These are phyloP conservation scores for Acyrthosiphon pisum DNA, from an alignment of 1,140 invertebrate genomes.

Conservation along the genomic window DNA sequence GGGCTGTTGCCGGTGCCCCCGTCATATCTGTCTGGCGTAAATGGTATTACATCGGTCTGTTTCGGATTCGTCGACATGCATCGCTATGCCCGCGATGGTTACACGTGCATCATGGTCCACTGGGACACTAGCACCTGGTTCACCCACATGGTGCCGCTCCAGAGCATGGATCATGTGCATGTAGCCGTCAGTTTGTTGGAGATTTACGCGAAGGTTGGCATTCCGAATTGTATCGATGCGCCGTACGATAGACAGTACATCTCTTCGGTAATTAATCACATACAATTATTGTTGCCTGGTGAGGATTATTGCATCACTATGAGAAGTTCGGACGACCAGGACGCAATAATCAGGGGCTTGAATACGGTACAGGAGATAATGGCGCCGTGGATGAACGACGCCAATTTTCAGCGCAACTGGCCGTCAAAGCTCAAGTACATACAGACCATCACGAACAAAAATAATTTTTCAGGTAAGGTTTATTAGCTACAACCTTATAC, in stretches of 20 bases:
- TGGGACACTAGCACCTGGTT: neutral
- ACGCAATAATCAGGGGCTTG: fast-evolving
- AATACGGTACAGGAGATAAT: fast-evolving
- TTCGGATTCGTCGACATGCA: neutral
- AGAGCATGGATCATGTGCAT: neutral
- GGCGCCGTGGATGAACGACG: neutral
- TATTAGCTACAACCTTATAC: neutral
- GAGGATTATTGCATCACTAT: neutral
- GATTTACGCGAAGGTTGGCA: neutral
- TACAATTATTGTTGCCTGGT: fast-evolving
- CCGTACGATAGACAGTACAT: neutral
- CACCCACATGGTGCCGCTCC: neutral
- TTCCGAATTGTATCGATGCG: neutral
- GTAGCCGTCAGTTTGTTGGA: neutral
- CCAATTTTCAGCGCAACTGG: neutral
- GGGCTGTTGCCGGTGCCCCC: too few species aligned
- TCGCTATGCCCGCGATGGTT: neutral
- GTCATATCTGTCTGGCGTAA: too few species aligned
- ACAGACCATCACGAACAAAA: neutral
- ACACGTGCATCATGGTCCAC: neutral
- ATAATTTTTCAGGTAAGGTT: neutral
- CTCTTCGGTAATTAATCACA: neutral
- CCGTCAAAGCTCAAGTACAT: neutral
- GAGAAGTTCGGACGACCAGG: fast-evolving
- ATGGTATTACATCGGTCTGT: too few species aligned